Percentiles rank a stretch among this genome's conserved stretches.
These are phyloP conservation scores for Struthio camelus DNA, from an alignment of 2,113 vertebrate species.

Conservation along the genomic window DNA sequence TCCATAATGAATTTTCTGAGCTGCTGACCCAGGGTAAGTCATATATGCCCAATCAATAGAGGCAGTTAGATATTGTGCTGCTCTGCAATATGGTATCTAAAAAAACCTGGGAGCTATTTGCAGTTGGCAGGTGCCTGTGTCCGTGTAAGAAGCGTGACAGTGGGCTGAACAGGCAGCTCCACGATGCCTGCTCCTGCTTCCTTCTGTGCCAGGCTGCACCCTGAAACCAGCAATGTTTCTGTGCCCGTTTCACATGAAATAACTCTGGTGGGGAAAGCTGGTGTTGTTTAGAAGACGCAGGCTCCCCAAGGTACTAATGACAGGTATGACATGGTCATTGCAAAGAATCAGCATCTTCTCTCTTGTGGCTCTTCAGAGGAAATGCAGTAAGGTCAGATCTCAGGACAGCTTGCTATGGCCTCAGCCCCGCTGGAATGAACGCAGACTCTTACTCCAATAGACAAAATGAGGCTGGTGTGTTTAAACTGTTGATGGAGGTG, in stretches of 20 bases:
- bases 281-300: neutral
- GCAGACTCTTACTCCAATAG: neutral
- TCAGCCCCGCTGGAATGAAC: too few species aligned
- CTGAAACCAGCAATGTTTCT: neutral
- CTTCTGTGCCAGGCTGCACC: neutral
- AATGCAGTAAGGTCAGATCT: too few species aligned
- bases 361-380: neutral
- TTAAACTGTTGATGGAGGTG: neutral
- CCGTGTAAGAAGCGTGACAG: neutral
- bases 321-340: neutral
- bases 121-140: neutral
- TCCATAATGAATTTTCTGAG: neutral
- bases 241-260: fast-evolving
- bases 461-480: neutral
- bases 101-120: neutral
- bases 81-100: neutral
- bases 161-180: neutral
- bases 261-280: neutral
- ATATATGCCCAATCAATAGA: neutral
- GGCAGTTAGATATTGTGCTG: neutral
- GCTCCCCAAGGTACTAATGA: too few species aligned
- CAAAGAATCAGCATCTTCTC: neutral
- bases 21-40: neutral
- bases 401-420: neutral
- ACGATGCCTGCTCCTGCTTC: neutral